Evolutionary conservation across 2,113 vertebrate species (phyloP), one percentile per base, ranked within the genome.

Genomic region (Gila orcuttii): DNA sequence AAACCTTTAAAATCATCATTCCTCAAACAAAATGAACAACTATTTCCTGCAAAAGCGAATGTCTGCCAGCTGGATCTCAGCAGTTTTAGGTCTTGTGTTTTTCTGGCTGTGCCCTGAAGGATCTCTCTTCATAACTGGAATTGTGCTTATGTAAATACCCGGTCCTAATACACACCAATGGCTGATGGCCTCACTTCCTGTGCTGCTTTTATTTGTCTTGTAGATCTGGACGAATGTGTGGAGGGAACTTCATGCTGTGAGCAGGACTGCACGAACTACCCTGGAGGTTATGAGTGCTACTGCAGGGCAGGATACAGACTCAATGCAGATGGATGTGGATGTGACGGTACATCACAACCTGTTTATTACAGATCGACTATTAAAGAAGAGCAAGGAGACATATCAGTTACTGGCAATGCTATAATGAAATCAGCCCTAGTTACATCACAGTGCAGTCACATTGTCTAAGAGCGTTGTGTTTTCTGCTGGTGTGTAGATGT

Each of bases 201-300:
- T 62, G 47, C 33, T 64, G 19, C 10, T 6, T 23, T 90, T 85
- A 90, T 87, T 19, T 88, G 57, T 73, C n/a, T 75, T 79, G 39
- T 90, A 99, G 98, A 99, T 50, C 52, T 96, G 1, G 95, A 98
- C 0, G 97, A 99, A 87, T 99, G 98, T 47, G 90, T 88, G 15
- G 90, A 88, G 0, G 92, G 90, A 0, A 90, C 92, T 7, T 96
- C 95, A 25, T 99, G 98, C 79, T 99, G 98, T 88, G 95, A 96
- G 89, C 98, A 99, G 88, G 95, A 95, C 69, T 99, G 98, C 52
- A 95, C 94, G 93, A 97, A 99, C 87, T 97, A 96, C n/a, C 96
- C 97, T 0, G 98, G 98, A 0, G 97, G 98, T 17, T 99, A 98
- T 0, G 97, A 99, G 90, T 99, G 98, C 11, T 90, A 95, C 93